Evolutionary conservation across 2,113 vertebrate genomes (phyloP).

Genomic region (Tragelaphus buxtoni): DNA sequence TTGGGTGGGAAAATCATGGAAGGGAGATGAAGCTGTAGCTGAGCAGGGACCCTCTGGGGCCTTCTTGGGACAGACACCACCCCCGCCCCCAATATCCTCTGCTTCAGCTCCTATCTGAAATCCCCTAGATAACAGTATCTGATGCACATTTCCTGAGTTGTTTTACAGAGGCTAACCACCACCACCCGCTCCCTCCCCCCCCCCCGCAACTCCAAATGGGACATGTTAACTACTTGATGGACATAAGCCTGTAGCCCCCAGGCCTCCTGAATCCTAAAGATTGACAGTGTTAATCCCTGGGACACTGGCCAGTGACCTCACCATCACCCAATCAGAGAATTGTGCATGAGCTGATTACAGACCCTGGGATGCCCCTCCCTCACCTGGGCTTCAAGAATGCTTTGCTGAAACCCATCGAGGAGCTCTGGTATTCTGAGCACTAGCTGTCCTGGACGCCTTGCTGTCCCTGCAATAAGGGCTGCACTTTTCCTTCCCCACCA

Average conservation of each 20-base stretch:
- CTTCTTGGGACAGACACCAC: no score
- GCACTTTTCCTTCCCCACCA: neutral
- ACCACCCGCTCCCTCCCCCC: fast-evolving
- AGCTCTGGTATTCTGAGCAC: neutral
- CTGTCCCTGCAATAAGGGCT: neutral
- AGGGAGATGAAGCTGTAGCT: no score
- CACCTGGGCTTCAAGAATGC: neutral
- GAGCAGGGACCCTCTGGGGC: no score
- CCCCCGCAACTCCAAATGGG: neutral
- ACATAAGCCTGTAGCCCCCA: neutral
- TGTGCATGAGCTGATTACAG: neutral
- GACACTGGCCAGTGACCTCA: neutral
- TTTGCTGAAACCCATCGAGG: neutral
- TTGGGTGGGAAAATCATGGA: no score
- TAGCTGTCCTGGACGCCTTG: neutral
- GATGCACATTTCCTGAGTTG: neutral
- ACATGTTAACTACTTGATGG: neutral
- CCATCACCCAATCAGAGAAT: neutral
- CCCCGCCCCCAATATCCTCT: neutral
- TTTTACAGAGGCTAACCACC: neutral
- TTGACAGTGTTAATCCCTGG: neutral
- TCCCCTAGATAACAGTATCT: neutral
- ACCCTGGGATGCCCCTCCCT: no score
- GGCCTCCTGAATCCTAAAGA: neutral
- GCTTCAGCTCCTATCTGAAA: neutral